A percentile compares a stretch with the other conserved stretches of the same genome.
These are phyloP conservation scores for Lithophane ornitopus DNA, from an alignment of 2,888 invertebrate species.

Conservation along the genomic window DNA sequence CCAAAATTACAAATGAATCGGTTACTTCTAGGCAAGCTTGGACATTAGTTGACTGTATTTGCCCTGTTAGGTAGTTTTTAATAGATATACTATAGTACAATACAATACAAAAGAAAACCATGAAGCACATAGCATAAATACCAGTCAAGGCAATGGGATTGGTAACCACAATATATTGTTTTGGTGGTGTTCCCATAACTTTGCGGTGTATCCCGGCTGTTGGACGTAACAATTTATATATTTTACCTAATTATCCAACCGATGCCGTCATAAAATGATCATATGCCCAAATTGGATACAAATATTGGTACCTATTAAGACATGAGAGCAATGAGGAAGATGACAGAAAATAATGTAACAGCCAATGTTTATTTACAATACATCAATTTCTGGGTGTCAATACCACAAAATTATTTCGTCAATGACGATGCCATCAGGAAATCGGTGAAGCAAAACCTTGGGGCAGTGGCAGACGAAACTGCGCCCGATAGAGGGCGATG, in stretches of 20 bases:
- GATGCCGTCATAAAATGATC: not conserved
- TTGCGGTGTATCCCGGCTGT: not conserved
- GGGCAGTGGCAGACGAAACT: constrained; percentile 43
- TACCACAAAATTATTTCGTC: constrained; percentile 51
- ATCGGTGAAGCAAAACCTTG: constrained; percentile 51
- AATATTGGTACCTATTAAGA: not conserved
- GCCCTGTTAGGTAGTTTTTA: not conserved
- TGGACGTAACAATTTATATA: constrained; percentile 3
- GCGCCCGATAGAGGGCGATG: constrained; percentile 48
- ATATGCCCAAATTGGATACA: not conserved
- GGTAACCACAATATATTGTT: not conserved
- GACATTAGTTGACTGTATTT: not conserved
- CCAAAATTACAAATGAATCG: not conserved
- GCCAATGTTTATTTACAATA: constrained; percentile 43
- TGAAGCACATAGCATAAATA: not conserved
- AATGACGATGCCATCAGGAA: constrained; percentile 54
- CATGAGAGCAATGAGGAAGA: constrained; percentile 30
- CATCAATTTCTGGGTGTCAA: constrained; percentile 31
- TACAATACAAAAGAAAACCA: not conserved
- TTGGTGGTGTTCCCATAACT: not conserved
- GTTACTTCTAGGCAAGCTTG: not conserved
- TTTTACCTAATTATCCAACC: constrained; percentile 1
- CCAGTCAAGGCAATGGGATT: not conserved
- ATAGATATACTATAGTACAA: not conserved
- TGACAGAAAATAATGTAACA: constrained; percentile 12